These are phyloP conservation scores for Hololepta plana DNA, from an alignment of 2,888 invertebrate genomes.

Conservation along the genomic window DNA sequence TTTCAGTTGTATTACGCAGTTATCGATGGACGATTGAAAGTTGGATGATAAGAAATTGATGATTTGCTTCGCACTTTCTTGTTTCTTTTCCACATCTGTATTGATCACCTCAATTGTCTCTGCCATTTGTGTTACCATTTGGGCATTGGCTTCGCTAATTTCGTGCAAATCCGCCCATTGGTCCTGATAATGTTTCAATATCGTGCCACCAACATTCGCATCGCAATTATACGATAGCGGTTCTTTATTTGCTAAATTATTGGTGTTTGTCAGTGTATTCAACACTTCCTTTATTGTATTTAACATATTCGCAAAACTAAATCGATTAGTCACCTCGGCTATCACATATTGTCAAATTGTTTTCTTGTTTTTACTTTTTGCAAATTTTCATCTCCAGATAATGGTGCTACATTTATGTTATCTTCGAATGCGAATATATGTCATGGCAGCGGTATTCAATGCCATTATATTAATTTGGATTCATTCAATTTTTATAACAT, in stretches of 20 bases:
- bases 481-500: no score
- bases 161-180: conserved; percentile 54
- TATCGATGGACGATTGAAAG: no score
- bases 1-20: conserved; percentile 39
- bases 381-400: no score
- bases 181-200: conserved; percentile 50
- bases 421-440: no score
- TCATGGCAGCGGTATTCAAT: no score
- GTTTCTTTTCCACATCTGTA: conserved; percentile 15
- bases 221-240: conserved; percentile 8
- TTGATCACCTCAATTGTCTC: conserved; percentile 27
- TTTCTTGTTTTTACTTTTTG: no score
- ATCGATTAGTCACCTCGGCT: no score
- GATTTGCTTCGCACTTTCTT: conserved; percentile 29
- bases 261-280: conserved; percentile 6
- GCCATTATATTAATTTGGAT: no score
- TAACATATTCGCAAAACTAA: no score
- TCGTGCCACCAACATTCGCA: conserved; percentile 8
- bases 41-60: no score
- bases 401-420: no score
- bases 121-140: conserved; percentile 35
- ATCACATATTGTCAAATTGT: no score
- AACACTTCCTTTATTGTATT: conserved; percentile 7
- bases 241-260: conserved; percentile 6
- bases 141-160: conserved; percentile 49